phyloP scores from a whole-genome alignment of 2,113 vertebrate species.

The Ivindomyrus marchei region DNA sequence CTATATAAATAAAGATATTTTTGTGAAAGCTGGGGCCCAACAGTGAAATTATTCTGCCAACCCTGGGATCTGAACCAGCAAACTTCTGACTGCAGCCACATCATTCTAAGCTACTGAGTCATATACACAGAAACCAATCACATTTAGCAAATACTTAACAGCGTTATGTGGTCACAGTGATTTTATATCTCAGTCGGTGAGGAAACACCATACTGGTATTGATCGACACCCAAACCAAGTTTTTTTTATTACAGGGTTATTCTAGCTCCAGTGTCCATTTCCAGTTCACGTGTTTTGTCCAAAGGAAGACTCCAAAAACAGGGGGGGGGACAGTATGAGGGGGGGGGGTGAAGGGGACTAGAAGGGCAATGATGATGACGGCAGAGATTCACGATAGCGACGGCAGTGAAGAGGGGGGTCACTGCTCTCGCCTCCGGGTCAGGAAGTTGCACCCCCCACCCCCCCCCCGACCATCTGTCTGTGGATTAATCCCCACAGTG shows the following conservation, averaged over 20 bases:
- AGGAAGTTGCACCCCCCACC: slow-evolving; percentile 53
- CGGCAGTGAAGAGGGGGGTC: neutral
- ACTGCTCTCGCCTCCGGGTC: slow-evolving; percentile 37
- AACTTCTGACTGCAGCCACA: neutral
- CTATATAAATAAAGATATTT: neutral
- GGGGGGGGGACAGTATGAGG: neutral
- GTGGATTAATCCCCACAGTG: slow-evolving; percentile 66
- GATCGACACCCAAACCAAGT: neutral
- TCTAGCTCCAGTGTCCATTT: neutral
- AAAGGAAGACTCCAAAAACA: neutral
- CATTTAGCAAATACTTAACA: neutral
- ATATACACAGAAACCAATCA: neutral
- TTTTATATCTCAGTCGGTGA: neutral
- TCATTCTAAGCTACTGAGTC: neutral
- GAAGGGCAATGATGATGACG: slow-evolving; percentile 17
- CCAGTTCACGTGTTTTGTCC: neutral
- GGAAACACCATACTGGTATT: neutral
- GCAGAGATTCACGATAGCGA: slow-evolving; percentile 1
- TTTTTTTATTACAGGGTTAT: neutral
- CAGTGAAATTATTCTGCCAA: neutral
- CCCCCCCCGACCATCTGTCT: slow-evolving; percentile 63
- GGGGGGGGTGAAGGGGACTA: neutral
- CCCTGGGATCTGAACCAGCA: neutral
- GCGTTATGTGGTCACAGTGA: neutral
- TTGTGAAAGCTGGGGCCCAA: neutral